Evolutionary conservation across 2,113 vertebrate genomes (phyloP), one percentile per base, ranked within the genome.

Genomic region (Sardina pilchardus): DNA sequence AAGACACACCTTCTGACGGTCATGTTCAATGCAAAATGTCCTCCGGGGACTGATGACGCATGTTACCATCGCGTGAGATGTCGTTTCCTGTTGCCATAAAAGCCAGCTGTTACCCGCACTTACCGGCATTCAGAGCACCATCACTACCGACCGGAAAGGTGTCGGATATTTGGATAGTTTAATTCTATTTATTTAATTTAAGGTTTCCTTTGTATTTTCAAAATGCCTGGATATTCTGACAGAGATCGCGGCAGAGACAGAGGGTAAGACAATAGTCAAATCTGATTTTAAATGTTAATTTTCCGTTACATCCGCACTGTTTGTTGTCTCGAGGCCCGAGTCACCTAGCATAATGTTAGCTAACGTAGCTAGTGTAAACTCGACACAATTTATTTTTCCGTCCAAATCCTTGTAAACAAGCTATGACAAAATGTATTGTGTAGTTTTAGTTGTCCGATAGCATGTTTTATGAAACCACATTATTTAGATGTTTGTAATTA

Each of bases 161-260:
- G 39, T n/a, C 56, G 53, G n/a, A 34, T 19, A 12, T 67, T 14
- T 0, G 6, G 30, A 78, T 1, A 63, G 9, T 84, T 82, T 9
- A 6, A 6, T 87, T 91, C 92, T 92, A 88, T 88, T 85, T 89
- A 86, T 86, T 83, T 63, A 43, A 87, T 85, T 90, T 83, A 14
- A 56, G 3, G 59, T 83, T 92, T 90, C 83, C 89, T 88, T 93
- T 93, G 86, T 88, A 85, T 84, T 88, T 84, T 80, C 87, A 93
- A 85, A 0, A 99, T 99, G 97, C 98, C 98, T 78, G 96, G 98
- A 90, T 99, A 97, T 92, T 96, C 97, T 86, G 98, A 99, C 93
- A 96, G 97, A 95, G 97, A 98, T 30, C 97, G 97, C 88, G 96
- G 96, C 90, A 96, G 97, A 94, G 98, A 97, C 86, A 95, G 97